Evolutionary conservation across 2,113 vertebrate species (phyloP).

Genomic region (Triplophysa dalaica): DNA sequence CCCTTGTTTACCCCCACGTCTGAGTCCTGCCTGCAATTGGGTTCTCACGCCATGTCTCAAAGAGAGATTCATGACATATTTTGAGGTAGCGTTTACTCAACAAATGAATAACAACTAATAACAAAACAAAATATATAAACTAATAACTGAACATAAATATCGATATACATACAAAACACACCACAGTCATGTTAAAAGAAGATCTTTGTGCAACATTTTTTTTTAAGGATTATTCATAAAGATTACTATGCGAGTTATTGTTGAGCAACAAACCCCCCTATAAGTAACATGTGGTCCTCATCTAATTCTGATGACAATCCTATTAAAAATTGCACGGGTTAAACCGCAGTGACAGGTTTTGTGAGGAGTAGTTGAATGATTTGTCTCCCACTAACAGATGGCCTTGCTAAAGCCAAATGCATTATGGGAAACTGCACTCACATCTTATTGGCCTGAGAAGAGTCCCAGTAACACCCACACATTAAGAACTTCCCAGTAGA

Average conservation of each 20-base stretch:
- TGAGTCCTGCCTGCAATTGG: too few species aligned
- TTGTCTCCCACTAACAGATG: conserved; percentile 14
- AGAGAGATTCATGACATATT: too few species aligned
- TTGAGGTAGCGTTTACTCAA: too few species aligned
- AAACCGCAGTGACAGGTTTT: not conserved
- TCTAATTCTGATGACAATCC: conserved; percentile 32
- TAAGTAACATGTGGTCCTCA: conserved; percentile 17
- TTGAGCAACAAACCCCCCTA: not conserved
- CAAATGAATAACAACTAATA: too few species aligned
- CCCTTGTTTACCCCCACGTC: too few species aligned
- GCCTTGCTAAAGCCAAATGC: not conserved
- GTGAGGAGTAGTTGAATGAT: not conserved
- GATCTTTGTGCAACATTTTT: too few species aligned
- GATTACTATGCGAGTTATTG: not conserved
- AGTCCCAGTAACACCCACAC: not conserved
- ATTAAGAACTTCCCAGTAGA: not conserved
- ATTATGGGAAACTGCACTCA: conserved; percentile 10
- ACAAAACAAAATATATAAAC: too few species aligned
- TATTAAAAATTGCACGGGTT: conserved; percentile 11
- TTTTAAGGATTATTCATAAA: not conserved
- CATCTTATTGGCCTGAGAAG: conserved; percentile 12
- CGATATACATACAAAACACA: too few species aligned
- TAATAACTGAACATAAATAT: too few species aligned
- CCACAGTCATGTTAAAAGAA: too few species aligned
- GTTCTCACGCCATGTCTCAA: too few species aligned